Evolutionary conservation across 2,888 invertebrate genomes (phyloP).

Genomic region (Drosophila basisetae): DNA sequence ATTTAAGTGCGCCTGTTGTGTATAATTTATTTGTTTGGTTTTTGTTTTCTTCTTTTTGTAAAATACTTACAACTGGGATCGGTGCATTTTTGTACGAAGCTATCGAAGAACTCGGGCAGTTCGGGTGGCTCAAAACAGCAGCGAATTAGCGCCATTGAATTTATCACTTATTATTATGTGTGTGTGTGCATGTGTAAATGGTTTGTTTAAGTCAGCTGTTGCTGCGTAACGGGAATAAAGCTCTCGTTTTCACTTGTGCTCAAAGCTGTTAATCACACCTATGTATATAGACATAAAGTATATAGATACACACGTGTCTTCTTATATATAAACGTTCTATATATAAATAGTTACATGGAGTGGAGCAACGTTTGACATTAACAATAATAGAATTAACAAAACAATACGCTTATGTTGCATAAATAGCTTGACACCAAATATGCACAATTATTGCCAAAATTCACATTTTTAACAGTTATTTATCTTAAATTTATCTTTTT

Average conservation of each 20-base stretch:
- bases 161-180: not conserved
- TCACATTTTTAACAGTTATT: conserved; percentile 17
- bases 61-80: conserved; percentile 92
- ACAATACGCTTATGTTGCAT: not conserved
- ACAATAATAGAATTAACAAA: conserved; percentile 10
- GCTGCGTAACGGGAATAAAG: conserved; percentile 55
- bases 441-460: not conserved
- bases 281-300: conserved; percentile 14
- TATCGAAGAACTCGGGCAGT: conserved; percentile 90
- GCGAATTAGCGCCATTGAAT: conserved; percentile 86
- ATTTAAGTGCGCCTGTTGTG: conserved; percentile 1
- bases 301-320: conserved; percentile 46
- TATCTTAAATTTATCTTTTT: conserved; percentile 1
- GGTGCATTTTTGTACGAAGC: conserved; percentile 92
- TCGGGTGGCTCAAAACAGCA: conserved; percentile 93
- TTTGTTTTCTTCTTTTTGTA: not conserved
- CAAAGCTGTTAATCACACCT: conserved; percentile 51
- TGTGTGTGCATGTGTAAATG: not conserved
- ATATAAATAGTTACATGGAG: conserved; percentile 5
- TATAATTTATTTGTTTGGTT: not conserved
- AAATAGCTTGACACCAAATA: not conserved
- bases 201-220: conserved; percentile 62
- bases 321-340: conserved; percentile 31
- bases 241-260: conserved; percentile 36
- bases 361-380: conserved; percentile 13